A percentile compares a stretch with the other conserved stretches of the same genome.
Conservation (phyloP, 2,888 invertebrate genomes). For the Napeogenes sylphis region DNA sequence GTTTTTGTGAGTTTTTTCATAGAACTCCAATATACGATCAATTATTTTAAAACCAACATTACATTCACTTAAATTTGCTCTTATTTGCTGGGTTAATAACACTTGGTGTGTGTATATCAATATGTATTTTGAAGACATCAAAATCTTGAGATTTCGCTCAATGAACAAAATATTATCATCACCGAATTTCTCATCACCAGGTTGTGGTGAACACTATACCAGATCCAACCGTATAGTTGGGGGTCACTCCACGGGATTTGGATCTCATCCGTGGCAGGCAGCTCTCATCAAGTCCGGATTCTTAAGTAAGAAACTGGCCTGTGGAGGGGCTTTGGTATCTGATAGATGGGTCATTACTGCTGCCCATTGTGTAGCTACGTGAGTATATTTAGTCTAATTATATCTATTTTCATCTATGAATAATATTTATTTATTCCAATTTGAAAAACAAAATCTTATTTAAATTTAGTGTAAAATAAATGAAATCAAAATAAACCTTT, state of each 20-base stretch:
- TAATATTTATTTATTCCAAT: too few species aligned
- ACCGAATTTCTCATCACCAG: slow-evolving; percentile 72
- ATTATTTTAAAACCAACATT: too few species aligned
- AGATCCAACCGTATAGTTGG: slow-evolving; percentile 94
- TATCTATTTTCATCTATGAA: background rate
- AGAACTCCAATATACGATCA: too few species aligned
- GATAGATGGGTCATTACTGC: slow-evolving; percentile 95
- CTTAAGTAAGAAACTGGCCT: slow-evolving; percentile 91
- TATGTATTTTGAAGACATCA: too few species aligned
- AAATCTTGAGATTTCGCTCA: too few species aligned
- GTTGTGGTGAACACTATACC: slow-evolving; percentile 92
- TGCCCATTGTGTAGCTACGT: slow-evolving; percentile 95
- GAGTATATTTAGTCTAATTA: slow-evolving; percentile 57
- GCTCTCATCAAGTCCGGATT: slow-evolving; percentile 95
- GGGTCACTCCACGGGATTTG: slow-evolving; percentile 93
- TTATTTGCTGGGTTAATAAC: too few species aligned
- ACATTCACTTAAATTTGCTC: too few species aligned
- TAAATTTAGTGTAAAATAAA: too few species aligned
- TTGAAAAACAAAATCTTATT: too few species aligned
- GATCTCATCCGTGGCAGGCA: slow-evolving; percentile 96
- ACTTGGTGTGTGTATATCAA: too few species aligned
- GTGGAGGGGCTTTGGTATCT: slow-evolving; percentile 93
- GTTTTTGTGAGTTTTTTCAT: too few species aligned
- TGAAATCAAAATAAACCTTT: background rate
- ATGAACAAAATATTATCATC: background rate